Base-by-base conservation (phyloP, 2,888 invertebrate species). In the Uloborus plumipes region DNA sequence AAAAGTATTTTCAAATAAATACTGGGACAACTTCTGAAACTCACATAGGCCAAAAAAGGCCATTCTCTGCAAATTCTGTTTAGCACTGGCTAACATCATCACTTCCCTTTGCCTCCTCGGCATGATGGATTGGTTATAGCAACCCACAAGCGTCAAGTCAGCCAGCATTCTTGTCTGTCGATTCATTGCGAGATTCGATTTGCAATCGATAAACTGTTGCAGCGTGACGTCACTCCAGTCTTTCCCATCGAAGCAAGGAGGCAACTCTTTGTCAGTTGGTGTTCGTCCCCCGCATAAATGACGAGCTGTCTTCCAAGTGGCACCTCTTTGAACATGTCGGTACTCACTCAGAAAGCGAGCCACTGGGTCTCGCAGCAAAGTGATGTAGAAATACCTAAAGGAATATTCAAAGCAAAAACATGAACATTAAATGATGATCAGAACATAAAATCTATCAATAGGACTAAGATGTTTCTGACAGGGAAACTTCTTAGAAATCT, bases 41-140 rank as follows among this genome's bases (percentile, higher is more conserved):
- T 99, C 99, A 11, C 98, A 97, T 85, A 99, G 92, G 85, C 99
- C 99, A 89, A 99, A 99, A 90, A 96, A 99, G 71, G 98, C 95
- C 96, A 99, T 96, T 67, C 94, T 94, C 84, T 94, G 94, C 77
- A 99, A 91, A 90, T 99, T 99, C 86, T 94, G 92, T 90, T 98
- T 98, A 73, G 99, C 99, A 88, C 97, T 98, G 53, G 95, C 94
- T 85, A 99, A 91, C 92, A 99, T 93, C 67, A 97, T 93, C 69
- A 93, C 91, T 88, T 96, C 94, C 59, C 94, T 91, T 87, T 96
- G 95, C 15, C 92, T 90, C 50, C 84, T 55, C 64, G 93, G 92
- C 91, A 95, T 86, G 0, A 81, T 53, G 14, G 86, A 80, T 16
- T 85, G 69, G 86, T 98, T 96, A 90, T 99, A 99, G 90, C 99